Percentiles rank a stretch among this genome's conserved stretches.
phyloP scores from a whole-genome alignment of 2,888 invertebrate genomes.

The Hirtodrosophila trivittata region DNA sequence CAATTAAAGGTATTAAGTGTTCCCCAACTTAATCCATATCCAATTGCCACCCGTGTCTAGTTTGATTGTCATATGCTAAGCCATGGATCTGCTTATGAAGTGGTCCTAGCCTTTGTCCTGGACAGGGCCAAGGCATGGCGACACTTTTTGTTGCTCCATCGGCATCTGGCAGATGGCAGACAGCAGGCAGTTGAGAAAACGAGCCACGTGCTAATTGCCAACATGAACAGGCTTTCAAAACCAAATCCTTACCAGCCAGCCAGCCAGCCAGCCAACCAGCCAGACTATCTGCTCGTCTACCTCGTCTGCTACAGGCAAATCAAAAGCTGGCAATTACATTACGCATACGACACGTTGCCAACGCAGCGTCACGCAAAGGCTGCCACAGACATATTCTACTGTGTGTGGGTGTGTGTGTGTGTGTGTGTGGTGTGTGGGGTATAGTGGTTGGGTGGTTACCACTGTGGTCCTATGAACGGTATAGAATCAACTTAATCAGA shows the following conservation, averaged over 20 bases:
- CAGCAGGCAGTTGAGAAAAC: conserved; percentile 4
- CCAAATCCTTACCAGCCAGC: conserved; percentile 20
- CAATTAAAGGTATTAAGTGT: conserved; percentile 14
- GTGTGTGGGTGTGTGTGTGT: background rate
- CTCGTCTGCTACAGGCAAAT: conserved; percentile 23
- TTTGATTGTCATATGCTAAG: conserved; percentile 13
- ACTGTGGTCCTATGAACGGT: conserved; percentile 20
- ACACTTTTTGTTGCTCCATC: background rate
- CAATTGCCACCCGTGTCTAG: background rate
- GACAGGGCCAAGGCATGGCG: background rate
- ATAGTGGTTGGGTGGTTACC: background rate
- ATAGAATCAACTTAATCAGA: conserved; percentile 65
- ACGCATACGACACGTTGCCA: conserved; percentile 66
- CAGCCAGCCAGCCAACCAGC: conserved; percentile 1
- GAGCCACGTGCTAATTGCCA: conserved; percentile 69
- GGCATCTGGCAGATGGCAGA: conserved; percentile 1
- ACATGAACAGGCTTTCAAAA: conserved; percentile 34
- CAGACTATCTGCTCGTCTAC: background rate
- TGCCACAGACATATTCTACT: conserved; percentile 19
- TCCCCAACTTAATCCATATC: background rate
- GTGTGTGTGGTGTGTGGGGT: conserved; percentile 1
- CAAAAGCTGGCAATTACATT: conserved; percentile 67
- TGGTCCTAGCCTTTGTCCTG: background rate
- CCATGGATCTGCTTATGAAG: background rate
- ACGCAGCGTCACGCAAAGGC: conserved; percentile 36